Base-by-base conservation (phyloP, 2,888 invertebrate genomes). In the Julus scandinavius region DNA sequence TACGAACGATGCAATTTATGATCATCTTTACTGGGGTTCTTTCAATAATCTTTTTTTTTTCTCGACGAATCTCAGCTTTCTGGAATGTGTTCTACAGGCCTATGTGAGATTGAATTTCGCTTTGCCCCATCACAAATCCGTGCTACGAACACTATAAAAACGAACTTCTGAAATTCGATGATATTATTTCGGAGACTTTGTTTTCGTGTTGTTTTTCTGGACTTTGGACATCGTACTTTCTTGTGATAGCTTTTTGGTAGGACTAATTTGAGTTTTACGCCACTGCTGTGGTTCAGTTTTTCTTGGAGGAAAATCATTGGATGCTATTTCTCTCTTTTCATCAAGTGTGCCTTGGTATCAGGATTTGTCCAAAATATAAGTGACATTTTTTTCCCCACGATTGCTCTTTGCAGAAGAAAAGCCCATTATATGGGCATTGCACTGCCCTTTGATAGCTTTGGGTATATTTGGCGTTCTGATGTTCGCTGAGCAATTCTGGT, bases 361-460 rank as follows among this genome's bases (percentile, higher is more conserved):
- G 29, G 72, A 72, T 72, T 72, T 72, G 72, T 72, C 72, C 72
- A 72, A 72, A 72, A 72, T n/a, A 29, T 63, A n/a, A n/a, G n/a
- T 20, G 20, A 72, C 29, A 11, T 72, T n/a, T 72, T 72, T 72
- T 72, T 72, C n/a, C 29, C 72, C n/a, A 17, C 29, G 72, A 72
- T 72, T 72, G 29, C 72, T 72, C 29, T 72, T 72, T 72, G 72
- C 11, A 72, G 72, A 72, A 72, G 72, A 72, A 72, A 72, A 29
- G 11, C 72, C 63, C 29, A 72, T 72, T 72, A 72, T 72, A 29
- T 72, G 72, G 72, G 29, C 72, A 72, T 72, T 72, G 72, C 72
- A 72, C 72, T 72, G 72, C 29, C 29, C 29, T 72, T 72, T 72
- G 72, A 72, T 72, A 11, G 72, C 29, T 72, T 11, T 72, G 72